Percentiles rank a stretch among this genome's conserved stretches.
phyloP scores from a whole-genome alignment of 2,113 vertebrate species.

The Leucoraja erinaceus region DNA sequence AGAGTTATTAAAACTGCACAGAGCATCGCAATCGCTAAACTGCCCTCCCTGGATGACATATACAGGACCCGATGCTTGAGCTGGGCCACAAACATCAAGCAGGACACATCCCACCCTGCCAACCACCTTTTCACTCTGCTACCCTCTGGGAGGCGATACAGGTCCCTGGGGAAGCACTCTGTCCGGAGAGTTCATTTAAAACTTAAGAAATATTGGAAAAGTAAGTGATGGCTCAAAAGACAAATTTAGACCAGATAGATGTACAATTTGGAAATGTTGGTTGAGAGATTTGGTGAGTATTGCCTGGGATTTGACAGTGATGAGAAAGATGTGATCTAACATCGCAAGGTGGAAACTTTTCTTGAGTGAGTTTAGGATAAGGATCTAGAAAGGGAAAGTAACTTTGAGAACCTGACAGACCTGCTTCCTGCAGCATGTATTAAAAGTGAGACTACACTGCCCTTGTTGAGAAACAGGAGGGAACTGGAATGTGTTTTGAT shows the following conservation, averaged over 20 bases:
- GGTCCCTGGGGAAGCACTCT: no score
- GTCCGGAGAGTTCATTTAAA: background rate
- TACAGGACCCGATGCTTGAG: no score
- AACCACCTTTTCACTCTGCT: no score
- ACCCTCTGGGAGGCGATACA: no score
- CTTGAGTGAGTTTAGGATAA: no score
- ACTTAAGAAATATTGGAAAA: background rate
- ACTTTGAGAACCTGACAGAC: background rate
- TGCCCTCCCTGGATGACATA: no score
- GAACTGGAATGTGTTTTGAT: background rate
- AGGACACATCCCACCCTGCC: no score
- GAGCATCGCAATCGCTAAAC: no score
- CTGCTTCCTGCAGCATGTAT: background rate
- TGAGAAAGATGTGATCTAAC: background rate
- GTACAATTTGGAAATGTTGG: background rate
- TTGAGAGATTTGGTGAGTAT: background rate
- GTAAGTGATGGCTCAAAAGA: background rate
- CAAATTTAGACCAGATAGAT: background rate
- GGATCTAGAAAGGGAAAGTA: background rate
- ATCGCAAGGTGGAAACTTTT: background rate
- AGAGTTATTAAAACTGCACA: no score
- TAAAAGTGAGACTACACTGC: background rate
- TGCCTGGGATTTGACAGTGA: background rate
- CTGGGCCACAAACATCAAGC: no score
- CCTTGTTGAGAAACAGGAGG: background rate